Evolutionary conservation across 2,888 invertebrate genomes (phyloP), one percentile per base, ranked within the genome.

Genomic region (Dicycla oo): DNA sequence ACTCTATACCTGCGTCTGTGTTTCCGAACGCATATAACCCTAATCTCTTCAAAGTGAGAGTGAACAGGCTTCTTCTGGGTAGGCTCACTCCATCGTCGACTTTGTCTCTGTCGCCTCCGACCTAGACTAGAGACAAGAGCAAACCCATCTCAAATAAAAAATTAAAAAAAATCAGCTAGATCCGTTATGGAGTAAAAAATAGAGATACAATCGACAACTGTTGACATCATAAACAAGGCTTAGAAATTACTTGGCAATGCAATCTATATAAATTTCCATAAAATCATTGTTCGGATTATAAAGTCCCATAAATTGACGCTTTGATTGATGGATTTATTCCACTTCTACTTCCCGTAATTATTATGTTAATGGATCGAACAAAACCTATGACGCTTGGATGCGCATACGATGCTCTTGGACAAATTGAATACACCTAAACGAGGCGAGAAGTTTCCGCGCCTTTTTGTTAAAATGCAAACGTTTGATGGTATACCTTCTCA

Each of bases 271-370:
- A 85, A 86, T 85, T 80, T 82, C 62, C 87, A 87, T 85, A 87
- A 88, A 83, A 81, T 80, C 65, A 76, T 79, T 81, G 75, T 86
- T 83, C 57, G 75, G 81, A 82, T 85, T 83, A 84, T 81, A 85
- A 83, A 86, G 74, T 81, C 71, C 68, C 78, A 87, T 87, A 81
- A 83, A 81, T 82, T 73, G 75, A 76, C 30, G 69, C 64, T 73
- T 73, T 89, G 89, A 90, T 88, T 87, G 90, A 91, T 90, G 81
- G 84, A 86, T 82, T 86, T 84, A 86, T 83, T 86, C 80, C 69
- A 78, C 72, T 83, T 56, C 69, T 84, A 79, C 83, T 87, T 87
- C 85, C 86, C 80, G 85, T 83, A 84, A 89, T 90, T 87, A 88
- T 78, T 86, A 88, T 87, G 84, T 53, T 81, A 83, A 83, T 83